These are phyloP conservation scores for Agrenia bidenticulata DNA, from an alignment of 2,888 invertebrate genomes.

Conservation along the genomic window DNA sequence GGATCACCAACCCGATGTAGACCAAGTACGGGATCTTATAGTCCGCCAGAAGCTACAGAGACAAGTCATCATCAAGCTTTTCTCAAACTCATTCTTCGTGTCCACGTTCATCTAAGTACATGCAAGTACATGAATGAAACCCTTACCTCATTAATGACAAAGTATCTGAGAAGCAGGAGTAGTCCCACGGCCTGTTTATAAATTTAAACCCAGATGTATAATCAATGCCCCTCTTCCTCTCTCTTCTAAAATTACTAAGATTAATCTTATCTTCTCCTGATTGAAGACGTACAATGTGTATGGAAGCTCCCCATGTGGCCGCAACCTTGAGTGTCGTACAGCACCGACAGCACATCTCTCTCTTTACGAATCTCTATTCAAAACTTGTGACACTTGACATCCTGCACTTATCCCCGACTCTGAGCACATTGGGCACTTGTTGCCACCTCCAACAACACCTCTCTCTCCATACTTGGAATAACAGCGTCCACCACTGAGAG, in stretches of 20 bases:
- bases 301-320: slow-evolving; percentile 36
- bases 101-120: no score
- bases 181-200: slow-evolving; percentile 32
- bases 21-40: slow-evolving; percentile 27
- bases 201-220: slow-evolving; percentile 11
- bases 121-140: no score
- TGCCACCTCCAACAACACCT: background rate
- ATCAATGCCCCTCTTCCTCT: no score
- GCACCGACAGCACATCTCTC: slow-evolving; percentile 37
- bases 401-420: background rate
- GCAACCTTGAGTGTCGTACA: slow-evolving; percentile 36
- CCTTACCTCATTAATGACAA: slow-evolving; percentile 31
- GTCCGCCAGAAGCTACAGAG: slow-evolving; percentile 18
- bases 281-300: slow-evolving; percentile 30
- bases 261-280: no score
- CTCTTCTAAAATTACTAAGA: no score
- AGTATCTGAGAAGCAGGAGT: slow-evolving; percentile 27
- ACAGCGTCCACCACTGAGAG: no score
- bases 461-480: no score
- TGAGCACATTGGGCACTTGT: background rate
- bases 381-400: background rate
- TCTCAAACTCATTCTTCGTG: no score
- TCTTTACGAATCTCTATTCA: background rate
- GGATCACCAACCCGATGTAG: slow-evolving; percentile 31
- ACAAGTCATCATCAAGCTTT: background rate